Evolutionary conservation across 2,113 vertebrate species (phyloP), one percentile per base, ranked within the genome.

Genomic region (Aplodontia rufa): DNA sequence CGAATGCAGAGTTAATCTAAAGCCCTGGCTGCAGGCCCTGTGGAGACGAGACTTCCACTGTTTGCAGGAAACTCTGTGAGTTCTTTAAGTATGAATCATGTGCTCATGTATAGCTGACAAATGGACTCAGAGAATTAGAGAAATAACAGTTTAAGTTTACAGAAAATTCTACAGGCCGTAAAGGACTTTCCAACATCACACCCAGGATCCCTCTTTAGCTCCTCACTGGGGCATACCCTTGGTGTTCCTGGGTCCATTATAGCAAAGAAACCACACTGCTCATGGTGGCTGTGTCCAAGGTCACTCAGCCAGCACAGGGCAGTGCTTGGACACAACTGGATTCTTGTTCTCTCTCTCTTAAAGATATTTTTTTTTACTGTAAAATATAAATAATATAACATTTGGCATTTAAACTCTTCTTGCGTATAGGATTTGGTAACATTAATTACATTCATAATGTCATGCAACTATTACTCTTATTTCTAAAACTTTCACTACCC

Each of bases 201-300:
- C 4, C 3, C 3, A 1, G 5, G 12, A 28, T 62, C 40, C 71
- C 2, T 1, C 0, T 5, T 28, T 42, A 47, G 47, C 1, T 0
- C 80, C 68, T 13, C 0, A 8, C 2, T 6, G 19, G 40, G 17
- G 22, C 37, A 1, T n/a, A 14, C 16, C 28, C 19, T 30, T 30
- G 42, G 45, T 53, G 13, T 42, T 76, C 32, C 45, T 47, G 45
- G 16, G n/a, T 68, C 47, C 20, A 26, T 71, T 42, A 69, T 0
- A 64, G 28, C 1, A 6, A 60, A 45, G 51, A 10, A 79, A 20
- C 17, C 24, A 49, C 37, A 40, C 16, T 82, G 4, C 1, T 22
- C 26, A n/a, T 58, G 14, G 30, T 49, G 49, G 55, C 5, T 13
- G 47, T 22, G 8, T 5, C 35, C 64, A 47, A 19, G 26, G 32